Percentiles rank a stretch among this genome's conserved stretches.
These are phyloP conservation scores for Brachypalpus laphriformis DNA, from an alignment of 2,888 invertebrate genomes.

Conservation along the genomic window DNA sequence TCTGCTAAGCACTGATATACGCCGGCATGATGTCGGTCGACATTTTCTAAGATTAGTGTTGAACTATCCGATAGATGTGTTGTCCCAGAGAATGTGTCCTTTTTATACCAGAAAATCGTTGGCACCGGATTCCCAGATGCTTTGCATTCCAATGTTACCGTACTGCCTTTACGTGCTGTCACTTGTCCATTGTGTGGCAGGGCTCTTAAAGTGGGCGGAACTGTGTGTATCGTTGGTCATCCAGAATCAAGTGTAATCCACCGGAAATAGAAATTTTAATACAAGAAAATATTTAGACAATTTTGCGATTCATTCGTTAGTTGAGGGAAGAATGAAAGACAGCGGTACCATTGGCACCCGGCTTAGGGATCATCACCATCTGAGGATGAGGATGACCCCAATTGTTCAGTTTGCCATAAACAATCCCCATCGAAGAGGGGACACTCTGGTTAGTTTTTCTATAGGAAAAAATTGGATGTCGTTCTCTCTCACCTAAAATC, in stretches of 20 bases:
- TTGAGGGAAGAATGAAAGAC: not conserved
- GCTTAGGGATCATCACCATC: conserved; percentile 2
- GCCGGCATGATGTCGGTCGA: conserved; percentile 84
- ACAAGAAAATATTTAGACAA: conserved; percentile 71
- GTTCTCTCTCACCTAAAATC: conserved; percentile 85
- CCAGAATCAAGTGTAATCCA: conserved; percentile 66
- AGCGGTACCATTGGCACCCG: not conserved
- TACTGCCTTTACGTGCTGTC: conserved; percentile 87
- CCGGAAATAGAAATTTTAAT: conserved; percentile 74
- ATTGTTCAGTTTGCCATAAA: conserved; percentile 51
- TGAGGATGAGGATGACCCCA: too few relatives aligned
- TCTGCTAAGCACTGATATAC: conserved; percentile 84
- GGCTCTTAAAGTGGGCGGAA: conserved; percentile 87
- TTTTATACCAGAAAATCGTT: conserved; percentile 88
- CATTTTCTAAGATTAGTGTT: conserved; percentile 83
- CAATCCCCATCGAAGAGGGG: conserved; percentile 18
- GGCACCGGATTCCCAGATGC: conserved; percentile 90
- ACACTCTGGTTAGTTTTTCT: conserved; percentile 7
- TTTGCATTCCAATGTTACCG: conserved; percentile 88
- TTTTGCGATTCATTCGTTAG: conserved; percentile 11
- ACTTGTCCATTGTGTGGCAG: conserved; percentile 87
- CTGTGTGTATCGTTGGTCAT: conserved; percentile 77
- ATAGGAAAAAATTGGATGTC: not conserved
- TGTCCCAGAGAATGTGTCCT: conserved; percentile 82
- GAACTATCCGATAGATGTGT: conserved; percentile 83